Evolutionary conservation across 1,140 invertebrate genomes (phyloP).

Genomic region (Dreissena rostriformis): DNA sequence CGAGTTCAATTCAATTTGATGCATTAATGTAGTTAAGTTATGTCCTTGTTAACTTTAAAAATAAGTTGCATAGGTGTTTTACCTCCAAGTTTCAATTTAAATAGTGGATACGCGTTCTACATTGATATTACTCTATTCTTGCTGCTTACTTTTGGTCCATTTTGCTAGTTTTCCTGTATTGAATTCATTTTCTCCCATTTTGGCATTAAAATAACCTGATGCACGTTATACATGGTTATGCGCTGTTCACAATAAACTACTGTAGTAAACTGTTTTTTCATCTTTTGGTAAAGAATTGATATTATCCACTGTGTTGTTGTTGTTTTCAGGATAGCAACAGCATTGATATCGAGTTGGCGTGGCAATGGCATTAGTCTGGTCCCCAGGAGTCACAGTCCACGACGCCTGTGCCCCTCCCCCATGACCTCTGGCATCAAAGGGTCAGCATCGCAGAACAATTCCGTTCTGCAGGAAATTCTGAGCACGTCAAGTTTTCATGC

Average conservation of each 20-base stretch:
- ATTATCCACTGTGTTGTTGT: background rate
- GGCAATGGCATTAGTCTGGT: slow-evolving; percentile 73
- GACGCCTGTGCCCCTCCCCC: slow-evolving; percentile 62
- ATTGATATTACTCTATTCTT: too few relatives aligned
- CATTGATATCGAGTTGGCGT: slow-evolving; percentile 76
- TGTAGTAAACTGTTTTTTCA: background rate
- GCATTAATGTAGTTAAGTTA: too few relatives aligned
- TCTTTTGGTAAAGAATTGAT: background rate
- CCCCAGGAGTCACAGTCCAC: slow-evolving; percentile 75
- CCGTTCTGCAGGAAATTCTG: slow-evolving; percentile 8
- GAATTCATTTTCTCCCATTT: too few relatives aligned
- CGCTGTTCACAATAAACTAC: too few relatives aligned
- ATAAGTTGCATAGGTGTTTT: too few relatives aligned
- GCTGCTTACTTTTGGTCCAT: too few relatives aligned
- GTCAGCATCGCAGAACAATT: slow-evolving; percentile 8
- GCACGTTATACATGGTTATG: background rate
- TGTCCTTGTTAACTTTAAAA: too few relatives aligned
- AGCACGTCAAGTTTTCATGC: background rate
- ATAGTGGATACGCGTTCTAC: too few relatives aligned
- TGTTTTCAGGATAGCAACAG: slow-evolving; percentile 76
- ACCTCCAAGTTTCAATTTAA: too few relatives aligned
- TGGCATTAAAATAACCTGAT: too few relatives aligned
- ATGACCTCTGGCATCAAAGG: slow-evolving; percentile 29
- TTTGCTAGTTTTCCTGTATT: too few relatives aligned
- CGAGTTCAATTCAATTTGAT: too few relatives aligned